Conservation (phyloP, 2,797 vertebrate genomes). For the Sibirionetta formosa region DNA sequence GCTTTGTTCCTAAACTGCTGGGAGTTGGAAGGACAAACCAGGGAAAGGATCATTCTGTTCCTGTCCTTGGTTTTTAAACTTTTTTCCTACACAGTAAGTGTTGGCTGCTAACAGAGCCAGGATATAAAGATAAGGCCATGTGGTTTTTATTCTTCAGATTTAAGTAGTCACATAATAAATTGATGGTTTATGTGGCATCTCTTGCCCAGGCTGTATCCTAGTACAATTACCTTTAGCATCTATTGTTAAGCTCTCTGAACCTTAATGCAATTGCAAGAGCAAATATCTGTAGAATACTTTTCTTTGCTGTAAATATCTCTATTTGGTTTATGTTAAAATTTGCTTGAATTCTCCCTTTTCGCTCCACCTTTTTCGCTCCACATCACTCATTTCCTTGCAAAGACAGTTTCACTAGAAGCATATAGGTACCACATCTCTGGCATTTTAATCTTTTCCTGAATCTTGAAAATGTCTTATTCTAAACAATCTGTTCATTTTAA, state of each 20-base stretch:
- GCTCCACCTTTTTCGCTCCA: not conserved
- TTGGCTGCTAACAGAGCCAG: not conserved
- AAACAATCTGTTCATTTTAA: not conserved
- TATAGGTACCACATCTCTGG: not conserved
- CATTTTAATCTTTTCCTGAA: not conserved
- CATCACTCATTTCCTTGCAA: not conserved
- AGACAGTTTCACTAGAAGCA: not conserved
- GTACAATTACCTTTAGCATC: not conserved
- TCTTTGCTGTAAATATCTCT: not conserved
- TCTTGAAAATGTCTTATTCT: not conserved
- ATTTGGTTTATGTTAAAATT: not conserved
- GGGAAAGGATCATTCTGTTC: not conserved
- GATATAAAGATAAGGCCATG: not conserved
- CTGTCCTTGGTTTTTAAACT: not conserved
- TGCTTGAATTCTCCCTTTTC: not conserved
- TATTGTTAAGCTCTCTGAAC: not conserved
- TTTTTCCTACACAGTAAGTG: not conserved
- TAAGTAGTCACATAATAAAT: not conserved
- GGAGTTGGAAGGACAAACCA: conserved; percentile 10
- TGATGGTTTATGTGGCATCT: too few relatives aligned
- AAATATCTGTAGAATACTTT: not conserved
- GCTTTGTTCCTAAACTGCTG: not conserved
- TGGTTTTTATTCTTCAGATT: not conserved
- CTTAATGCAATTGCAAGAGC: not conserved
- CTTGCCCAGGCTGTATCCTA: not conserved